Percentiles rank a stretch among this genome's conserved stretches.
Conservation (phyloP, 1,140 invertebrate genomes). For the Drosophila malerkotliana region DNA sequence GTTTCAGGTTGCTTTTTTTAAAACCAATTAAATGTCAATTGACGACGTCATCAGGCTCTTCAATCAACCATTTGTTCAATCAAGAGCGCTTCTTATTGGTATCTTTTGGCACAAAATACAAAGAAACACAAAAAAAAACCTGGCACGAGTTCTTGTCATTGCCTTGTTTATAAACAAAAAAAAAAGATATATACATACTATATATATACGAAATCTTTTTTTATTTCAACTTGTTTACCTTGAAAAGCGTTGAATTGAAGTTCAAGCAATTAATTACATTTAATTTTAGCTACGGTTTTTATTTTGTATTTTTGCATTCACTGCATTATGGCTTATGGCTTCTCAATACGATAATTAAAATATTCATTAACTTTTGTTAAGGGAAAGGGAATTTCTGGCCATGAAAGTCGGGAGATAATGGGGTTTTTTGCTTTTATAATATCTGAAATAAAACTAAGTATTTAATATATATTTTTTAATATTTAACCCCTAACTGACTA, state of each 20-base stretch:
- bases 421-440: not conserved
- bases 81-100: constrained; percentile 12
- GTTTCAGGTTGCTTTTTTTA: constrained; percentile 39
- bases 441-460: not conserved
- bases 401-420: not conserved
- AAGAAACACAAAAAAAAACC: constrained; percentile 10
- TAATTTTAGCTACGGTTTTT: constrained; percentile 44
- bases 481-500: not conserved
- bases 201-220: constrained; percentile 51
- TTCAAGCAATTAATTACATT: constrained; percentile 66
- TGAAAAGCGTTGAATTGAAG: constrained; percentile 63
- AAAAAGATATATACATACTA: constrained; percentile 32
- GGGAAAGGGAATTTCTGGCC: constrained; percentile 18
- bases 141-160: constrained; percentile 52
- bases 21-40: constrained; percentile 65
- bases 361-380: constrained; percentile 10
- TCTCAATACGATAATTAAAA: constrained; percentile 40
- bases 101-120: constrained; percentile 48
- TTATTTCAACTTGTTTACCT: constrained; percentile 63
- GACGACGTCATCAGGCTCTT: constrained; percentile 58
- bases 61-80: constrained; percentile 32
- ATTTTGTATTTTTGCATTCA: constrained; percentile 19
- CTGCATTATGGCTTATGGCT: constrained; percentile 15
- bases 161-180: constrained; percentile 65
- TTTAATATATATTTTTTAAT: not conserved